Base-by-base conservation (phyloP, 2,888 invertebrate species). In the Schizotus pectinicornis region DNA sequence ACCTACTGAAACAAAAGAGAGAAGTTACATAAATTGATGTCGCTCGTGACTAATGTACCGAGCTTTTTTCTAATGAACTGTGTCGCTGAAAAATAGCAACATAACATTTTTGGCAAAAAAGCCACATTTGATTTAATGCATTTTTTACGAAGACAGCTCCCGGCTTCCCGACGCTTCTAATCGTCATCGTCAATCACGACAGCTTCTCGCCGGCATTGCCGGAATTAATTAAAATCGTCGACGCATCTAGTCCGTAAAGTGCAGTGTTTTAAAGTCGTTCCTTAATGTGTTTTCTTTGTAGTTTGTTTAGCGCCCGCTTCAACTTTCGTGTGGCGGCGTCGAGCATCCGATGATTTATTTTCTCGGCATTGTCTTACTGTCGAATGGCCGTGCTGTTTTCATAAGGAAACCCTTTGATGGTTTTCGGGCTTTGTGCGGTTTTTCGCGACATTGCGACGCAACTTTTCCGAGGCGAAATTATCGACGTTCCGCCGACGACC, bases 311-410 rank as follows among this genome's bases (percentile, higher is more conserved):
- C 43, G 14, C 37, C 50, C 38, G n/a, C 32, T 14, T 11, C 42
- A 12, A 22, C 34, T 50, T 50, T 31, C 49, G 41, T n/a, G 22
- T 22, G 22, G 22, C 5, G 5, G 22, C 22, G 41, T 32, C 34
- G 30, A 43, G 43, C 42, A 52, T 43, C 39, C 14, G 43, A 53
- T 47, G 54, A 54, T 54, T 54, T 54, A 46, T 54, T 47, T 54
- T 41, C 31, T 8, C 13, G 32, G 47, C 47, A 54, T 54, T 54
- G 54, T 54, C 47, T 45, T 54, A 47, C 34, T 54, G 34, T 47
- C 39, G 34, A 36, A 47, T 43, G 52, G n/a, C 35, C 22, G 22
- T 22, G 22, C 5, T 38, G 50, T 41, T 50, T 41, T 14, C 41
- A 36, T 36, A 32, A 43, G 43, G 37, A 52, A 52, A 39, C 47